These are phyloP conservation scores for Yponomeuta evonymella DNA, from an alignment of 2,888 invertebrate species.

Conservation along the genomic window DNA sequence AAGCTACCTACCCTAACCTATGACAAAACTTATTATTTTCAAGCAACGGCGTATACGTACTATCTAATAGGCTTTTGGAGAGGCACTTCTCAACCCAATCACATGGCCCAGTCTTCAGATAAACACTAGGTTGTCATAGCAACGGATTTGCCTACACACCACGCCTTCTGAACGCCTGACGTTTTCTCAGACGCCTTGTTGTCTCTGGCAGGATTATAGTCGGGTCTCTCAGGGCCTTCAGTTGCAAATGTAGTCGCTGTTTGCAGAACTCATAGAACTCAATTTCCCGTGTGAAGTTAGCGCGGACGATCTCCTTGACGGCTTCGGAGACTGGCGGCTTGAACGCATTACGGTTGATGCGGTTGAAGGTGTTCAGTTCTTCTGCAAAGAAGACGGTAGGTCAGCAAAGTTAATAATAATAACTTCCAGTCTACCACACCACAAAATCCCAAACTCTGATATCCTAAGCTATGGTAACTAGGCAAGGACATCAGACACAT, in stretches of 20 bases:
- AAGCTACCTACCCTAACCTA: too few relatives aligned
- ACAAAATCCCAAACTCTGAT: too few relatives aligned
- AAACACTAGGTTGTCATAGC: background rate
- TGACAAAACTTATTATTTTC: too few relatives aligned
- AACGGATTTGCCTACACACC: background rate
- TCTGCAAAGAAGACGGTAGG: slow-evolving; percentile 66
- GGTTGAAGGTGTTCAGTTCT: slow-evolving; percentile 83
- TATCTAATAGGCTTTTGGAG: too few relatives aligned
- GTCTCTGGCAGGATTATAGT: slow-evolving; percentile 37
- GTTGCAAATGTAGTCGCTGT: slow-evolving; percentile 88
- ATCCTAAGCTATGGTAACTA: too few relatives aligned
- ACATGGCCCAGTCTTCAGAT: background rate
- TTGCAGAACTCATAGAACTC: slow-evolving; percentile 94
- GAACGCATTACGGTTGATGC: slow-evolving; percentile 90
- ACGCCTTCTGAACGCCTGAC: background rate
- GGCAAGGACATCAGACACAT: too few relatives aligned
- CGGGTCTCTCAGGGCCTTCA: slow-evolving; percentile 81
- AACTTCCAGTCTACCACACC: too few relatives aligned
- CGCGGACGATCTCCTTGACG: slow-evolving; percentile 88
- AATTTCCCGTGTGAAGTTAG: slow-evolving; percentile 91
- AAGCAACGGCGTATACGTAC: too few relatives aligned
- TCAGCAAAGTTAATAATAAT: too few relatives aligned
- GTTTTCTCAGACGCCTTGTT: slow-evolving; percentile 18
- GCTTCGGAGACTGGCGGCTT: slow-evolving; percentile 91
- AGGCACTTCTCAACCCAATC: background rate